phyloP scores from a whole-genome alignment of 2,888 invertebrate genomes.

The Noctuana brunneofusca region DNA sequence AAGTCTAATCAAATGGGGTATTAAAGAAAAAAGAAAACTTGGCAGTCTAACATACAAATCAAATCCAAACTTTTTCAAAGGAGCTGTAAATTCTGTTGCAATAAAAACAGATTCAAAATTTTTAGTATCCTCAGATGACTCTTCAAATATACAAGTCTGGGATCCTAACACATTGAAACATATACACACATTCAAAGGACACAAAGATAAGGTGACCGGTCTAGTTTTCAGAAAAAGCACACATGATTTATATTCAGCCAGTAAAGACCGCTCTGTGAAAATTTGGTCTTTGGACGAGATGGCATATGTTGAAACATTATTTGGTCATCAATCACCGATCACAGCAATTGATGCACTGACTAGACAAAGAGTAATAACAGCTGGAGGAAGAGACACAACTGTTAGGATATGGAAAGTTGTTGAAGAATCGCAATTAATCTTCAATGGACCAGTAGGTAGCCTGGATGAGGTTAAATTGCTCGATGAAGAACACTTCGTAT shows the following conservation, averaged over 20 bases:
- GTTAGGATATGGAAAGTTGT: conserved; percentile 97
- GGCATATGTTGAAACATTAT: conserved; percentile 97
- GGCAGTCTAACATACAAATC: conserved; percentile 78
- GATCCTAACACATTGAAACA: conserved; percentile 89
- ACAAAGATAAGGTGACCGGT: conserved; percentile 88
- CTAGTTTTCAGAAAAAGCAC: conserved; percentile 92
- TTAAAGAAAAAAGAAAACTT: conserved; percentile 85
- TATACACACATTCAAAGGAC: conserved; percentile 91
- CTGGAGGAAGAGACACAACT: conserved; percentile 94
- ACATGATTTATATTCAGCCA: conserved; percentile 92
- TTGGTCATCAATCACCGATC: conserved; percentile 95
- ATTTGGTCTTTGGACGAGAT: conserved; percentile 98
- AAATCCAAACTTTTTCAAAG: conserved; percentile 66
- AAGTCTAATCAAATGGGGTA: conserved; percentile 92
- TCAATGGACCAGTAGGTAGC: conserved; percentile 90
- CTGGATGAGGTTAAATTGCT: conserved; percentile 95
- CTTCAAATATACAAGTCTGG: conserved; percentile 91
- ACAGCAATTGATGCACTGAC: conserved; percentile 94
- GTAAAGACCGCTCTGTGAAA: conserved; percentile 91
- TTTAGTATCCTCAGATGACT: conserved; percentile 83
- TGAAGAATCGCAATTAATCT: conserved; percentile 98
- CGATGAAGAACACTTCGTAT: conserved; percentile 96
- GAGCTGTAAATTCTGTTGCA: conserved; percentile 85
- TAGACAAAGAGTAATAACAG: conserved; percentile 93
- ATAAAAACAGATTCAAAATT: conserved; percentile 91